Evolutionary conservation across 2,888 invertebrate genomes (phyloP).

Genomic region (Cremastinae sp.): DNA sequence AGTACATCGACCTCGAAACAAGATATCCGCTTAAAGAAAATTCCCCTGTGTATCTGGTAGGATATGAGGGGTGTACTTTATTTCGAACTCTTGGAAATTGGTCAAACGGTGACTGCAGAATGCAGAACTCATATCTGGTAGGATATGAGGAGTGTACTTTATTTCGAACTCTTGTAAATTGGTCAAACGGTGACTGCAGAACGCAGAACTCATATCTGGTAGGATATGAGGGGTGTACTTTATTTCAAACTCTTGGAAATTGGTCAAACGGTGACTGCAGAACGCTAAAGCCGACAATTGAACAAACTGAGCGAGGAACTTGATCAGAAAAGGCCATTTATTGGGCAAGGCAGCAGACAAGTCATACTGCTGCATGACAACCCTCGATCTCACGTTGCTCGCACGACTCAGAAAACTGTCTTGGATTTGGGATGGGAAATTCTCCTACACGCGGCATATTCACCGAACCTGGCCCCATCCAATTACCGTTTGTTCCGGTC

Average conservation of each 20-base stretch:
- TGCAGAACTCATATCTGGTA: slow-evolving; percentile 54
- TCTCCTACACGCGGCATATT: slow-evolving; percentile 57
- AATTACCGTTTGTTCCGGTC: slow-evolving; percentile 64
- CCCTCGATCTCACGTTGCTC: slow-evolving; percentile 51
- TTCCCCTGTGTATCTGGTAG: slow-evolving; percentile 31
- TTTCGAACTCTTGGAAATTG: slow-evolving; percentile 57
- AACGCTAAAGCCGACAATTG: slow-evolving; percentile 52
- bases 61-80: slow-evolving; percentile 31
- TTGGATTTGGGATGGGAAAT: slow-evolving; percentile 59
- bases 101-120: slow-evolving; percentile 55
- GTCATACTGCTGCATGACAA: slow-evolving; percentile 61
- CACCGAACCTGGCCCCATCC: too few relatives aligned
- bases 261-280: slow-evolving; percentile 53
- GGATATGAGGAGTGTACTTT: slow-evolving; percentile 61
- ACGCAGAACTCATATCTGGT: slow-evolving; percentile 46
- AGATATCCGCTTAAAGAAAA: neutral
- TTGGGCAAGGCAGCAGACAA: slow-evolving; percentile 44
- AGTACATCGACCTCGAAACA: neutral
- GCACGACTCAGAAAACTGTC: slow-evolving; percentile 42
- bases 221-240: slow-evolving; percentile 62
- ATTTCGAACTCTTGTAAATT: slow-evolving; percentile 58
- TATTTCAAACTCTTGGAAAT: slow-evolving; percentile 59
- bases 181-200: slow-evolving; percentile 55
- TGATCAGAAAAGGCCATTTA: slow-evolving; percentile 55
- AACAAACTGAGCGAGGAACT: slow-evolving; percentile 51